Evolutionary conservation across 2,113 vertebrate species (phyloP).

Genomic region (Bucco capensis): DNA sequence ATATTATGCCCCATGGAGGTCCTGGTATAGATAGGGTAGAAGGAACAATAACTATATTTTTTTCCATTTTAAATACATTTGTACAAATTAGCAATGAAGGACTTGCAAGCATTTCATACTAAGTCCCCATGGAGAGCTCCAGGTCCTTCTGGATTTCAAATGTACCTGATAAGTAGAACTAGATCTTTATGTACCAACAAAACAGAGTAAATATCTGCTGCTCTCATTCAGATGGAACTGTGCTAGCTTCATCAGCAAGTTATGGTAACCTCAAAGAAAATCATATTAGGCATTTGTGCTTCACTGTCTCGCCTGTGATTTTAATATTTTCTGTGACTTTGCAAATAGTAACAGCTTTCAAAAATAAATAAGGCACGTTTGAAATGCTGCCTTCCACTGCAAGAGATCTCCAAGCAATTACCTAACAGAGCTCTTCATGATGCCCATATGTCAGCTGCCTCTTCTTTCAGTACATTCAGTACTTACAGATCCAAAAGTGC

Average conservation of each 20-base stretch:
- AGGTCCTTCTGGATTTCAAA: background rate
- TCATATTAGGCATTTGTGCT: background rate
- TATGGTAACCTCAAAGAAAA: background rate
- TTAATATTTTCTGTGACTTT: background rate
- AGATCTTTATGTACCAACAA: background rate
- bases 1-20: background rate
- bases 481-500: background rate
- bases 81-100: background rate
- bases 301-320: background rate
- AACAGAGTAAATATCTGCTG: background rate
- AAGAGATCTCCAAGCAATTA: background rate
- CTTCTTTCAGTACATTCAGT: background rate
- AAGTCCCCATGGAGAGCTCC: background rate
- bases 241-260: background rate
- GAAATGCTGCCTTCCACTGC: background rate
- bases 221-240: background rate
- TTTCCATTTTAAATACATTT: background rate
- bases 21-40: background rate
- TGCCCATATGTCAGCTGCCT: rapidly evolving
- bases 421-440: background rate
- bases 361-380: background rate
- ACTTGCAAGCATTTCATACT: background rate
- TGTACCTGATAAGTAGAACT: background rate
- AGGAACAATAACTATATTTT: background rate
- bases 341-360: background rate